These are phyloP conservation scores for Hyppa rectilinea DNA, from an alignment of 2,888 invertebrate species.

Conservation along the genomic window DNA sequence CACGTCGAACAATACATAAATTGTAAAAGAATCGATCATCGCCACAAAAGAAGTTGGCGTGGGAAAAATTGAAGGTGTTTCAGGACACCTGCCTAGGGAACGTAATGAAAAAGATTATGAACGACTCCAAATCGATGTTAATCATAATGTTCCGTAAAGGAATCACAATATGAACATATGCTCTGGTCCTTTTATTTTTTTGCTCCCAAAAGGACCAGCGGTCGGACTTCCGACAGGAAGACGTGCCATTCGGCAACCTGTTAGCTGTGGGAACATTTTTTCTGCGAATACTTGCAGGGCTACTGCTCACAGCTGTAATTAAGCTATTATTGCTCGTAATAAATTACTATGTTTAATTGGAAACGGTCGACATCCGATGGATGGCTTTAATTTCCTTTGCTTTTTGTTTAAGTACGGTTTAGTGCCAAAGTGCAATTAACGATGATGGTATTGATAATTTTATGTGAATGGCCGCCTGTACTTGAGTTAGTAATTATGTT, in stretches of 20 bases:
- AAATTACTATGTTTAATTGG: conserved; percentile 65
- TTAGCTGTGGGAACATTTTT: conserved; percentile 87
- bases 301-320: conserved; percentile 74
- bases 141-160: conserved; percentile 75
- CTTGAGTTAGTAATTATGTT: conserved; percentile 20
- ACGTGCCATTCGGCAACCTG: conserved; percentile 87
- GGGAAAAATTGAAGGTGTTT: conserved; percentile 84
- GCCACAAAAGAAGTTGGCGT: conserved; percentile 75
- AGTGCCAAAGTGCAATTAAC: conserved; percentile 48
- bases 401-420: conserved; percentile 57
- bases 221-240: conserved; percentile 90
- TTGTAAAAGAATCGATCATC: conserved; percentile 72
- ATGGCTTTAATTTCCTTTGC: conserved; percentile 61
- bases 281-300: conserved; percentile 77
- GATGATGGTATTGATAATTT: conserved; percentile 25
- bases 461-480: conserved; percentile 18
- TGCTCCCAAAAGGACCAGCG: conserved; percentile 83
- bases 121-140: conserved; percentile 81
- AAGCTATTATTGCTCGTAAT: conserved; percentile 69
- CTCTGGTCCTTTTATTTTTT: conserved; percentile 80
- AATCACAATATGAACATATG: conserved; percentile 82
- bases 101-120: conserved; percentile 76
- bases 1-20: conserved; percentile 63
- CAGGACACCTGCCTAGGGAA: conserved; percentile 78
- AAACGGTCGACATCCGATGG: conserved; percentile 66